Evolutionary conservation across 2,888 invertebrate species (phyloP).

Genomic region (Cetonia aurata): DNA sequence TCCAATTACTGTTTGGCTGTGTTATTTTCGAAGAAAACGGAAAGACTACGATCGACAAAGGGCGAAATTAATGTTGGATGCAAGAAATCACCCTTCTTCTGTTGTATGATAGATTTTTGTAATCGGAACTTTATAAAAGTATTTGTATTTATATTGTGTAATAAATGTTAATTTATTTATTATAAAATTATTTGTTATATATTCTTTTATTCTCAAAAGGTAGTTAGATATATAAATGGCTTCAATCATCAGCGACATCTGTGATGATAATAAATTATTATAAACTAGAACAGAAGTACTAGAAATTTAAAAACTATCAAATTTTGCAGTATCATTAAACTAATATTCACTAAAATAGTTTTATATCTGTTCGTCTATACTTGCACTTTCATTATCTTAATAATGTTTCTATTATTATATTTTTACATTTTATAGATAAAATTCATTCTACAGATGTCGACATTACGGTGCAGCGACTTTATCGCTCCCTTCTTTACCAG

Average conservation of each 20-base stretch:
- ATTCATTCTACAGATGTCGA: too few species aligned
- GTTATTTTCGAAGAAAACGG: slow-evolving; percentile 59
- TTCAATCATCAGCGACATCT: too few species aligned
- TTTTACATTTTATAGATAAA: too few species aligned
- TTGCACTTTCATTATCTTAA: too few species aligned
- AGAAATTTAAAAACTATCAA: too few species aligned
- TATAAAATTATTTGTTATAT: not conserved
- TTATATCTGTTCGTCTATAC: too few species aligned
- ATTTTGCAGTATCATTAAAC: too few species aligned
- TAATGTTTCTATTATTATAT: too few species aligned
- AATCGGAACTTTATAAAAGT: slow-evolving; percentile 5
- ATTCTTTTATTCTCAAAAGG: not conserved
- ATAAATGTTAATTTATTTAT: slow-evolving; percentile 38
- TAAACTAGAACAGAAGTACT: too few species aligned
- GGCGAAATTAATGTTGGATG: slow-evolving; percentile 24
- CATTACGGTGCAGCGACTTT: not conserved
- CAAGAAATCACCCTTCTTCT: slow-evolving; percentile 16
- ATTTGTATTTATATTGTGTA: slow-evolving; percentile 15
- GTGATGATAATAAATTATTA: too few species aligned
- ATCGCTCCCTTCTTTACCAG: slow-evolving; percentile 8
- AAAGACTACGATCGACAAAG: slow-evolving; percentile 46
- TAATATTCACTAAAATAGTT: too few species aligned
- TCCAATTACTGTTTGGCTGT: slow-evolving; percentile 61
- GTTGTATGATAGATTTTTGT: slow-evolving; percentile 4
- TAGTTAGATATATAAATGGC: too few species aligned